Evolutionary conservation across 2,113 vertebrate genomes (phyloP).

Genomic region (Psephotus haematonotus): DNA sequence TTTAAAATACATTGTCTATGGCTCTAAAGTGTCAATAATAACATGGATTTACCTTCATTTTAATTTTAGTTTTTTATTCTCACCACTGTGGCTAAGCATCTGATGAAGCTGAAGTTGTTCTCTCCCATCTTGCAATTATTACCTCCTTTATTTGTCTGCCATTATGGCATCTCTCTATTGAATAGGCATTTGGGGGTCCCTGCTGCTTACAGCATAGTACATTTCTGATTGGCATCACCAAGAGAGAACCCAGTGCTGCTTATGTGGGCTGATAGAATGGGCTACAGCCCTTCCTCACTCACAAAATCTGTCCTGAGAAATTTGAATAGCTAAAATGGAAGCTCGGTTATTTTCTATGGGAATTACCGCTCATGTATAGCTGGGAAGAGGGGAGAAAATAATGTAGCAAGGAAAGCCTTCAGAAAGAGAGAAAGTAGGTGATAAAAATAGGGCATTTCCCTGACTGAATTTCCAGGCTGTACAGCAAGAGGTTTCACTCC

Average conservation of each 20-base stretch:
- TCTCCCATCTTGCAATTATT: not conserved
- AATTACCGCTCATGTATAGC: slow-evolving; percentile 49
- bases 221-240: slow-evolving; percentile 10
- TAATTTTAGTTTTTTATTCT: not conserved
- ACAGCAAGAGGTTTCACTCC: slow-evolving; percentile 40
- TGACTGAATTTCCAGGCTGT: slow-evolving; percentile 62
- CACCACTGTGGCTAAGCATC: not conserved
- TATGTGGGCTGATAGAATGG: not conserved
- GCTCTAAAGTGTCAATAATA: not conserved
- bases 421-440: slow-evolving; percentile 67
- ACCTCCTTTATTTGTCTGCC: slow-evolving; percentile 5
- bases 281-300: not conserved
- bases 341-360: slow-evolving; percentile 57
- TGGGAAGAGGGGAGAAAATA: slow-evolving; percentile 52
- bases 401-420: slow-evolving; percentile 46
- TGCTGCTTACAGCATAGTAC: not conserved
- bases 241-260: not conserved
- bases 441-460: slow-evolving; percentile 72
- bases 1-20: not conserved
- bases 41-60: not conserved
- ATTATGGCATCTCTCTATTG: not conserved
- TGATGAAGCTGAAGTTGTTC: not conserved
- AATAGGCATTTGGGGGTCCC: not conserved
- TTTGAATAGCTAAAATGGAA: slow-evolving; percentile 58
- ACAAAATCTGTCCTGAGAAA: slow-evolving; percentile 27